Percentiles rank a stretch among this genome's conserved stretches.
These are phyloP conservation scores for Epizoanthus rinbou DNA, from an alignment of 92 coral and sea anemone species.

Conservation along the genomic window DNA sequence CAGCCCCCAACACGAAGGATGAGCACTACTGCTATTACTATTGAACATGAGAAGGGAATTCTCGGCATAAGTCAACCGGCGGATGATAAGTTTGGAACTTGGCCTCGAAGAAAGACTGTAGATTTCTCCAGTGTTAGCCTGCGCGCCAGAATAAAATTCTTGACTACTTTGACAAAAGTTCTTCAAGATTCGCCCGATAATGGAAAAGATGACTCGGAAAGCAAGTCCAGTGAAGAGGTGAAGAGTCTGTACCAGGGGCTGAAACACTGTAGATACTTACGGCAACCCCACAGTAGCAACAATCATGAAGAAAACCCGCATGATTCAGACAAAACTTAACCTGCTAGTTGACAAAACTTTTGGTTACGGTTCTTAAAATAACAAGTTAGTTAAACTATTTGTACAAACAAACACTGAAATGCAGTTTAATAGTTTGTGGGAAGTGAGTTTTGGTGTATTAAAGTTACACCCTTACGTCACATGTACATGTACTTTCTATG, in stretches of 20 bases:
- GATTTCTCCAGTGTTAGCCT: slow-evolving; percentile 16
- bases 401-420: too few species aligned
- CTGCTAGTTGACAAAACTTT: not conserved
- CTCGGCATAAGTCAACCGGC: not conserved
- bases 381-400: too few species aligned
- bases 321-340: not conserved
- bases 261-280: slow-evolving; percentile 24
- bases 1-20: not conserved
- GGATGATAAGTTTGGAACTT: slow-evolving; percentile 5
- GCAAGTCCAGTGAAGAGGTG: not conserved
- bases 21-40: not conserved
- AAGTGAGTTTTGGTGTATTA: too few species aligned
- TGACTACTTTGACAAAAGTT: slow-evolving; percentile 14
- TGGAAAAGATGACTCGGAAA: not conserved
- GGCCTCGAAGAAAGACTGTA: slow-evolving; percentile 17
- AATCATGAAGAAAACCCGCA: not conserved
- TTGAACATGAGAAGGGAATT: not conserved
- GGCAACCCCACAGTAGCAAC: not conserved
- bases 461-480: too few species aligned
- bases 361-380: not conserved
- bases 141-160: slow-evolving; percentile 27
- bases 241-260: not conserved
- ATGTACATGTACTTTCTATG: too few species aligned
- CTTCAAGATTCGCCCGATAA: not conserved
- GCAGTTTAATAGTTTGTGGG: too few species aligned